Evolutionary conservation across 2,888 invertebrate genomes (phyloP), one percentile per base, ranked within the genome.

Genomic region (Sthenelais limicola): DNA sequence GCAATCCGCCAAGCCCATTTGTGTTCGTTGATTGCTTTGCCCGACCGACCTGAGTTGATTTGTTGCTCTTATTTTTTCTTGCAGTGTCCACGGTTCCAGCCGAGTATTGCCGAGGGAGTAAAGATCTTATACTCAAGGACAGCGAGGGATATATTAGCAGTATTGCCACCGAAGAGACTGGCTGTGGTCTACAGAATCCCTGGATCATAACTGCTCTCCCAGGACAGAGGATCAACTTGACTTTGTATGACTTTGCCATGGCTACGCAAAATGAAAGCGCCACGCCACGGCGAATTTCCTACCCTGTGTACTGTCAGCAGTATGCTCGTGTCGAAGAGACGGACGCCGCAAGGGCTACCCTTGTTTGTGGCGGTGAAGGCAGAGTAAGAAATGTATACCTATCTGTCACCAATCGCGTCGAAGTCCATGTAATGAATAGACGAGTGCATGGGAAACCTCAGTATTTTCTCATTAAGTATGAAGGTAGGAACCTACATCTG

Each of bases 351-450:
- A 70, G 72, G 21, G 56, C 33, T 49, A 58, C 69, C 33, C 71
- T 71, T 30, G 56, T 75, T 48, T 75, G 75, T n/a, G 68, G 74
- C 28, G 72, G 71, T 9, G 73, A 66, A 18, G 43, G 49, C 32
- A 21, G 75, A 0, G 73, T 70, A 54, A 35, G 68, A 33, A 24
- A 67, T 30, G 71, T 75, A 26, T 70, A 70, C 38, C 26, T 54
- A 1, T 70, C 70, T 9, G 70, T 70, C 15, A 70, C 70, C 0
- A 35, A 70, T 28, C 26, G 24, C 5, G 70, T 70, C 15, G 70
- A 70, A 43, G 51, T 70, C 21, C 70, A 70, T 30, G 54, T 70
- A 0, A 54, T 70, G 54, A 70, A 28, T 30, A n/a, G 70, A 7
- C 24, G 54, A 26, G 38, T 28, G 12, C 52, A 51, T 9, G 70